Percentiles rank a stretch among this genome's conserved stretches.
Conservation (phyloP, 2,113 vertebrate genomes). For the Scomber scombrus region DNA sequence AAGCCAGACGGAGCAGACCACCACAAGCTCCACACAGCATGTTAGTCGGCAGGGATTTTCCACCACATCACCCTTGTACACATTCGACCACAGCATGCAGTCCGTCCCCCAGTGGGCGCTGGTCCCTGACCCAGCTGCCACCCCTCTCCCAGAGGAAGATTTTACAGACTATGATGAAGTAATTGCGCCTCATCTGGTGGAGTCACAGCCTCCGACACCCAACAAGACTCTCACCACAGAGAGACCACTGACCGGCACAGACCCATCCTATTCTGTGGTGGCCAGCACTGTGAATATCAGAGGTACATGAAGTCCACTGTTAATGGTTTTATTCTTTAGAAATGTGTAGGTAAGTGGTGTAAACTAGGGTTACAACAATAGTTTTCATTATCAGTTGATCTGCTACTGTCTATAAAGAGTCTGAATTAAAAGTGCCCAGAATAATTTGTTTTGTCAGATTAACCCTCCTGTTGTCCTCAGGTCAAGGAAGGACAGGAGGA, state of each 20-base stretch:
- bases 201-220: constrained; percentile 35
- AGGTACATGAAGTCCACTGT: constrained; percentile 63
- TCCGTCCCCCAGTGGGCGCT: constrained; percentile 49
- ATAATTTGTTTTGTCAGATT: too few relatives aligned
- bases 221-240: constrained; percentile 32
- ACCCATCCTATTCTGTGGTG: constrained; percentile 36
- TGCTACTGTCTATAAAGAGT: too few relatives aligned
- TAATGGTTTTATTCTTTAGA: not conserved
- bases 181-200: constrained; percentile 2
- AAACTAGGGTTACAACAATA: too few relatives aligned
- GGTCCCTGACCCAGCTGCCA: constrained; percentile 44
- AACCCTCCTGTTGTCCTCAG: too few relatives aligned
- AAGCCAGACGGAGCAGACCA: not conserved
- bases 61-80: constrained; percentile 26
- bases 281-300: constrained; percentile 53
- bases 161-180: constrained; percentile 47
- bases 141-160: constrained; percentile 33
- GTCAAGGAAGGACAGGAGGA: too few relatives aligned
- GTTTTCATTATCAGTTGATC: too few relatives aligned
- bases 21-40: not conserved
- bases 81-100: constrained; percentile 35
- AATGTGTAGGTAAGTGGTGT: too few relatives aligned
- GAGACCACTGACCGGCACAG: constrained; percentile 37
- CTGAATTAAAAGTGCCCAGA: too few relatives aligned
- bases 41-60: not conserved